Evolutionary conservation across 2,797 vertebrate species (phyloP), one percentile per base, ranked within the genome.

Genomic region (Petrocephalus schoutedeni): DNA sequence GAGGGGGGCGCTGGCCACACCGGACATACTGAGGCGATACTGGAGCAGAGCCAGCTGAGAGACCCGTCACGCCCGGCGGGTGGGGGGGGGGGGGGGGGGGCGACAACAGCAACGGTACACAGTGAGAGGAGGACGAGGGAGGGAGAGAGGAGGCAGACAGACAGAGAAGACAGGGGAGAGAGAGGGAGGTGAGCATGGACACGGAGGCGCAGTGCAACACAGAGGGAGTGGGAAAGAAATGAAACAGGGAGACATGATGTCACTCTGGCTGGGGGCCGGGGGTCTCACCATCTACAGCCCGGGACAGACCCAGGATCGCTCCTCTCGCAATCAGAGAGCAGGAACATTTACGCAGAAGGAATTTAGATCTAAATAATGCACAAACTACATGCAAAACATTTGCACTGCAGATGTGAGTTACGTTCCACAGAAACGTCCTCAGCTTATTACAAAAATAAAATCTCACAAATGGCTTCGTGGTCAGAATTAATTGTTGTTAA

Each of bases 1-100:
- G 94, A 95, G 95, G 94, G 95, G 95, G 94, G 96, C 96, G 96
- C 95, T 96, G 96, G 96, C 96, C 96, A 96, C 96, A 95, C 97
- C 98, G 97, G 97, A 98, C 95, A 98, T 96, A 97, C 96, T 98
- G 96, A 99, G 98, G 92, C 97, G 96, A 95, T 98, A 98, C 96
- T 99, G 98, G 94, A 99, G 97, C 96, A 98, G 96, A 94, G 98
- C 98, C 97, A 99, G 97, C 98, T 99, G 97, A 95, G 96, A 96
- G 95, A 96, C 96, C 95, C 90, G 87, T 95, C 95, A 95, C 95
- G 95, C 96, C 93, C 93, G 91, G 92, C 93, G 90, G 92, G 94
- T 91, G 91, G 88, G 84, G 89, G 90, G 90, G 91, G 49, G 89
- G 89, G 84, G 91, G 89, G 90, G 92, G 89, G 88, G 87, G 86